A percentile compares a stretch with the other conserved stretches of the same genome.
Conservation (phyloP, 2,113 vertebrate genomes). For the Uria aalge region DNA sequence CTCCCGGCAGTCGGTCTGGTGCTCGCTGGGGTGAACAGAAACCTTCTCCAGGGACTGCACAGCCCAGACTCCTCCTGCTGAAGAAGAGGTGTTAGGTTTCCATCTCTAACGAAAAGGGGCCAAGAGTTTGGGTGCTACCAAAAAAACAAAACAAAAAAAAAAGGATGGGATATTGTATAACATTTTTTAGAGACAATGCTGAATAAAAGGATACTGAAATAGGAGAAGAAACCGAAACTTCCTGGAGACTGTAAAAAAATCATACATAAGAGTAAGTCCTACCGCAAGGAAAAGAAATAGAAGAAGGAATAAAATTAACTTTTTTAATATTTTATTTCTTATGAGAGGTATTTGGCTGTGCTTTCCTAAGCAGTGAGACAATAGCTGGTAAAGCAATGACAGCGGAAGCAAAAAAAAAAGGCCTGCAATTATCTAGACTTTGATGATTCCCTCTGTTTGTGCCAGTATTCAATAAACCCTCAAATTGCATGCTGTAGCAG, state of each 20-base stretch:
- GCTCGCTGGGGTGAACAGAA: neutral
- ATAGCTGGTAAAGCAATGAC: slow-evolving; percentile 42
- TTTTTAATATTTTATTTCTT: slow-evolving; percentile 2
- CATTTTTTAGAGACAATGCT: neutral
- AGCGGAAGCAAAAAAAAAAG: slow-evolving; percentile 4
- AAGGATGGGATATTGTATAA: neutral
- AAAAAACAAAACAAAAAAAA: neutral
- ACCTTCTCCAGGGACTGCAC: neutral
- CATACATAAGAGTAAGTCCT: neutral
- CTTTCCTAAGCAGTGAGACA: slow-evolving; percentile 1
- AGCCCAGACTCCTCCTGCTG: neutral
- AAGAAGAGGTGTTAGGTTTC: neutral
- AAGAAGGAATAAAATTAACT: neutral
- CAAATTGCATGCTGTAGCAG: slow-evolving; percentile 54
- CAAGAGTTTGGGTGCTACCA: neutral
- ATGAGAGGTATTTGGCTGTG: neutral
- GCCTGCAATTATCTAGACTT: slow-evolving; percentile 48
- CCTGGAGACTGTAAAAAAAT: neutral
- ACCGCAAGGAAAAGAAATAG: slow-evolving; percentile 36
- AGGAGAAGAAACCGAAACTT: neutral
- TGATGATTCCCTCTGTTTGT: slow-evolving; percentile 42
- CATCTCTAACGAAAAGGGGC: neutral
- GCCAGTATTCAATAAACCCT: slow-evolving; percentile 45
- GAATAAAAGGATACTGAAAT: slow-evolving; percentile 16
- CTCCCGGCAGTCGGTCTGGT: fast-evolving